Evolutionary conservation across 2,797 vertebrate genomes (phyloP).

Genomic region (Okamejei kenojei): DNA sequence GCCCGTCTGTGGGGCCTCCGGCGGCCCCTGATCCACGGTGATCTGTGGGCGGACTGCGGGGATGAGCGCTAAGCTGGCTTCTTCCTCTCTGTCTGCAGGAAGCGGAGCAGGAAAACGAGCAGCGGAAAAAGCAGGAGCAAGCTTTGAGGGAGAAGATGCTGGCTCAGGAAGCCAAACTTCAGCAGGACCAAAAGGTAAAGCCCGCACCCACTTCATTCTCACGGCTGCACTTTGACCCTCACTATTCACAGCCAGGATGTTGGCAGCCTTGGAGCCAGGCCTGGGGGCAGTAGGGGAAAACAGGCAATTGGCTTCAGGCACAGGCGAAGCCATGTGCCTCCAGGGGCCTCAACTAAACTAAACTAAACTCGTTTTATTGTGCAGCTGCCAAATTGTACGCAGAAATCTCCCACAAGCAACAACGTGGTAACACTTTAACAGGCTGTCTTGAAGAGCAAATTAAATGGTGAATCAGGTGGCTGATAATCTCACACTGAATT

Average conservation of each 20-base stretch:
- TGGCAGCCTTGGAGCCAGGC: not conserved
- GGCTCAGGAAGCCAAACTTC: slow-evolving; percentile 81
- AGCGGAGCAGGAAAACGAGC: slow-evolving; percentile 81
- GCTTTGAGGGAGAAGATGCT: slow-evolving; percentile 86
- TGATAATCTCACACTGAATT: not conserved
- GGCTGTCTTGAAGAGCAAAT: not conserved
- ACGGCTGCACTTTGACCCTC: not conserved
- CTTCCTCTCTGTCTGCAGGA: slow-evolving; percentile 60
- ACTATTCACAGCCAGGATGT: not conserved
- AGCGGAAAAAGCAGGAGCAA: slow-evolving; percentile 86
- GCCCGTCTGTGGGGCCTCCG: too few relatives aligned
- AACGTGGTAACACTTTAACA: too few relatives aligned
- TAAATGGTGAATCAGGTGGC: not conserved
- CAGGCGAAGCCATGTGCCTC: not conserved
- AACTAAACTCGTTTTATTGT: too few relatives aligned
- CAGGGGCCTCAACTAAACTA: not conserved
- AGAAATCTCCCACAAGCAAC: too few relatives aligned
- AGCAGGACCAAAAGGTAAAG: slow-evolving; percentile 68
- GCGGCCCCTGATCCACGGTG: too few relatives aligned
- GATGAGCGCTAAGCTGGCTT: not conserved
- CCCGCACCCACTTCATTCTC: not conserved
- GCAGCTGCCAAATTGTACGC: too few relatives aligned
- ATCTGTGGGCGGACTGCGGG: not conserved
- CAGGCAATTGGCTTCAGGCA: not conserved
- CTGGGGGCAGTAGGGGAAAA: too few relatives aligned